Conservation (phyloP, 2,797 vertebrate species). For the Xiphophorus birchmanni region DNA sequence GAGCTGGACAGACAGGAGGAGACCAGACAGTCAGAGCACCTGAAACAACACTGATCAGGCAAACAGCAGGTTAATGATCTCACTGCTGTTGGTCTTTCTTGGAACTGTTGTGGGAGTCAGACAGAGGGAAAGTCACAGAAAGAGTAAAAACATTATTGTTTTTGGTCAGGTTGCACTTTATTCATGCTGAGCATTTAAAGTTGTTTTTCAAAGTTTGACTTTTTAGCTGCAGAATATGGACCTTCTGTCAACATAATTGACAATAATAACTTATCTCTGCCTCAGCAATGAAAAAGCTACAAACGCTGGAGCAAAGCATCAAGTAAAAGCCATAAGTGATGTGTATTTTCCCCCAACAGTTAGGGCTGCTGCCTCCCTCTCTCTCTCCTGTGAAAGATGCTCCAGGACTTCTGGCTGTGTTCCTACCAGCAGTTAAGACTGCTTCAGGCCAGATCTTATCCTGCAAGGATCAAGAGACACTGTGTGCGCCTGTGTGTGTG, state of each 20-base stretch:
- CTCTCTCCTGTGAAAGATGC: conserved; percentile 57
- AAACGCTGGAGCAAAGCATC: conserved; percentile 26
- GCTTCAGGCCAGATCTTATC: conserved; percentile 81
- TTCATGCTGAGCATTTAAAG: conserved; percentile 7
- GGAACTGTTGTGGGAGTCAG: conserved; percentile 39
- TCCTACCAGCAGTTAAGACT: conserved; percentile 77
- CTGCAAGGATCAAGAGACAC: conserved; percentile 80
- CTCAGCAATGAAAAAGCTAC: conserved; percentile 24
- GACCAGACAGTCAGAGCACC: conserved; percentile 60
- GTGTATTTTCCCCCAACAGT: conserved; percentile 47
- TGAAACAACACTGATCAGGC: conserved; percentile 80
- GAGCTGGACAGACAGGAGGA: conserved; percentile 66
- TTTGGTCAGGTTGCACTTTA: conserved; percentile 30
- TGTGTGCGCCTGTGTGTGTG: conserved; percentile 70
- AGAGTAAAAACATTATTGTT: conserved; percentile 34
- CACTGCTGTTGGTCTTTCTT: conserved; percentile 70
- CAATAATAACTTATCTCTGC: conserved; percentile 52
- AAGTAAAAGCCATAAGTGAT: conserved; percentile 37
- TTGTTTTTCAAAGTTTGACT: conserved; percentile 34
- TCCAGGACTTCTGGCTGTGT: conserved; percentile 77
- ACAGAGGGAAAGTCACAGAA: conserved; percentile 24
- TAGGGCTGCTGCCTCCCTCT: conserved; percentile 54
- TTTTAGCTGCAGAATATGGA: conserved; percentile 24
- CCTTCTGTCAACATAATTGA: conserved; percentile 62
- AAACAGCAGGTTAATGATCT: conserved; percentile 51